Evolutionary conservation across 2,888 invertebrate genomes (phyloP), one percentile per base, ranked within the genome.

Genomic region (Nomada hirtipes): DNA sequence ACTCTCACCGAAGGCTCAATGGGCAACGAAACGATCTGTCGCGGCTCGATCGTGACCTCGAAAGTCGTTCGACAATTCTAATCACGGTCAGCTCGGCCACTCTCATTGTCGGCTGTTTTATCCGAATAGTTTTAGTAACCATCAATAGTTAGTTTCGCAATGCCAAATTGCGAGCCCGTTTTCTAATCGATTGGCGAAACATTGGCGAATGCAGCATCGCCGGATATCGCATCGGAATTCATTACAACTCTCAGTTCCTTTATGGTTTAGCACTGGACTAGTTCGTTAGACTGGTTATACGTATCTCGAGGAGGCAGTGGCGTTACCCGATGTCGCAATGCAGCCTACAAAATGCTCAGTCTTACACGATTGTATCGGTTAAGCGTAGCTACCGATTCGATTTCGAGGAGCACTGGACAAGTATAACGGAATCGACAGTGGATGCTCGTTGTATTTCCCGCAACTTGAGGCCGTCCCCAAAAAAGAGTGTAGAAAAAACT

Each of bases 61-160:
- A 92, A 92, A 91, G 88, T 87, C 83, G 75, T 90, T 92, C 90
- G 90, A 90, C 88, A 84, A 93, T 93, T 92, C 91, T 78, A 88
- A 77, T 79, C 91, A 89, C 90, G 90, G 85, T 87, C 82, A 81
- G 63, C 47, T 47, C 47, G 47, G 47, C 47, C 47, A 47, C 36
- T 36, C 64, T 74, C 73, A 74, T 44, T n/a, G 15, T 57, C 7
- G 7, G 89, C 72, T 76, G 83, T 88, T 84, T 89, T 89, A 90
- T 84, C 72, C 80, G 84, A 83, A 79, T 85, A 83, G 89, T 89
- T 79, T 74, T 13, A 2, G 13, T 47, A 13, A 13, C 15, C 15
- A 2, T 15, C 47, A 13, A 13, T 15, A 1, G 47, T 47, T 15
- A 2, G 47, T 13, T 47, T 1, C 47, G 47, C 15, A 3, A 47